A percentile compares a stretch with the other conserved stretches of the same genome.
Evolutionary conservation across 2,888 invertebrate genomes (phyloP).

Genomic region (Ochropleura plecta): DNA sequence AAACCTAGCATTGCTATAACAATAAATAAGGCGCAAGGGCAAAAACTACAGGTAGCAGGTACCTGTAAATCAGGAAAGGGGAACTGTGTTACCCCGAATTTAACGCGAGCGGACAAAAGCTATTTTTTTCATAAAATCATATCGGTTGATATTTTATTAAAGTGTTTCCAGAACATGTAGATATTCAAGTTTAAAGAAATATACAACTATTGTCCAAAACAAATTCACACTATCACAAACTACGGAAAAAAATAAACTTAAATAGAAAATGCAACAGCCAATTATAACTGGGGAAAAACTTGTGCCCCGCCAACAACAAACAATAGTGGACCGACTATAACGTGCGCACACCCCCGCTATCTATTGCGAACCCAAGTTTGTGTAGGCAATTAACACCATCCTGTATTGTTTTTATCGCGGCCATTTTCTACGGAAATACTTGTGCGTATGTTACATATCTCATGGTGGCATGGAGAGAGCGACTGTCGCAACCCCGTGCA

Average conservation of each 20-base stretch:
- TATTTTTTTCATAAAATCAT: neutral
- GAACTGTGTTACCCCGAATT: too few relatives aligned
- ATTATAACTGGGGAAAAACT: conserved; percentile 25
- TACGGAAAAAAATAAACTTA: neutral
- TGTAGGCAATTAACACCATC: conserved; percentile 44
- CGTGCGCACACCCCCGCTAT: conserved; percentile 21
- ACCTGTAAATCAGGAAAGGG: too few relatives aligned
- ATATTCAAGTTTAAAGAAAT: neutral
- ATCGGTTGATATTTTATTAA: neutral
- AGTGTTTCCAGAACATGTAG: neutral
- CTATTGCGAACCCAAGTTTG: conserved; percentile 37
- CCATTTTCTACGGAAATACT: conserved; percentile 21
- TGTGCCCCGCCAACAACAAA: conserved; percentile 31
- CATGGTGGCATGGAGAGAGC: too few relatives aligned
- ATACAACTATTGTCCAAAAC: neutral
- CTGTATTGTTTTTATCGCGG: conserved; percentile 42
- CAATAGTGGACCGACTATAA: conserved; percentile 3
- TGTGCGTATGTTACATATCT: neutral
- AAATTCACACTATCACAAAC: neutral
- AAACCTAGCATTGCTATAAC: too few relatives aligned
- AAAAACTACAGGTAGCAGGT: too few relatives aligned
- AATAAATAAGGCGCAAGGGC: too few relatives aligned
- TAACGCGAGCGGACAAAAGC: too few relatives aligned
- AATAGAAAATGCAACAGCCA: neutral
- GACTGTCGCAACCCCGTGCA: too few relatives aligned